phyloP scores from a whole-genome alignment of 1,140 invertebrate genomes.

The Zaprionus vittiger region DNA sequence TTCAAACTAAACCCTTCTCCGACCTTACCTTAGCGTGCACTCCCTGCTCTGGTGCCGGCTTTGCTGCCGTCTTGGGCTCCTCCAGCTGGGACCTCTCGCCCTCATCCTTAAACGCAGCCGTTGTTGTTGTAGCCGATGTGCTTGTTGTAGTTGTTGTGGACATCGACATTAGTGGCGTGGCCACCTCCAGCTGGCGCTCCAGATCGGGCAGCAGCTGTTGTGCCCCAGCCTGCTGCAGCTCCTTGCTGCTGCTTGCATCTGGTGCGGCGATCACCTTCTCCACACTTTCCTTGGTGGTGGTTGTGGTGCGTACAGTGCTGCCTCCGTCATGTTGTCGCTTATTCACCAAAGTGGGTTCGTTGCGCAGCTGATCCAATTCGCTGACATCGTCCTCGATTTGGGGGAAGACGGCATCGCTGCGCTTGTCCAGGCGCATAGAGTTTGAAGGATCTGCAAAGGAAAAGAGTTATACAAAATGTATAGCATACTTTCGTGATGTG shows the following conservation, averaged over 20 bases:
- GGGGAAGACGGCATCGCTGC: slow-evolving; percentile 47
- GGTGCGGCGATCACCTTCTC: slow-evolving; percentile 47
- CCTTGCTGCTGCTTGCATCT: slow-evolving; percentile 18
- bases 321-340: slow-evolving; percentile 68
- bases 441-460: slow-evolving; percentile 49
- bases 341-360: slow-evolving; percentile 32
- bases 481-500: neutral
- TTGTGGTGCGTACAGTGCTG: slow-evolving; percentile 65
- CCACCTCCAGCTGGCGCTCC: slow-evolving; percentile 74
- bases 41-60: slow-evolving; percentile 35
- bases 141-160: slow-evolving; percentile 73
- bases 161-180: slow-evolving; percentile 69
- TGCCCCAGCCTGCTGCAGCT: slow-evolving; percentile 33
- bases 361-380: slow-evolving; percentile 73
- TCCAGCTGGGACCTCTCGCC: slow-evolving; percentile 64
- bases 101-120: slow-evolving; percentile 65
- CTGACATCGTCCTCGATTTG: slow-evolving; percentile 78
- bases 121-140: slow-evolving; percentile 70
- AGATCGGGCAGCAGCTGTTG: slow-evolving; percentile 64
- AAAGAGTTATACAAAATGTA: neutral
- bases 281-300: slow-evolving; percentile 69
- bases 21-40: slow-evolving; percentile 63
- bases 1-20: neutral
- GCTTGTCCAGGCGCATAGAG: slow-evolving; percentile 23
- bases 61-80: slow-evolving; percentile 60